Evolutionary conservation across 2,797 vertebrate species (phyloP).

Genomic region (Astyanax mexicanus): DNA sequence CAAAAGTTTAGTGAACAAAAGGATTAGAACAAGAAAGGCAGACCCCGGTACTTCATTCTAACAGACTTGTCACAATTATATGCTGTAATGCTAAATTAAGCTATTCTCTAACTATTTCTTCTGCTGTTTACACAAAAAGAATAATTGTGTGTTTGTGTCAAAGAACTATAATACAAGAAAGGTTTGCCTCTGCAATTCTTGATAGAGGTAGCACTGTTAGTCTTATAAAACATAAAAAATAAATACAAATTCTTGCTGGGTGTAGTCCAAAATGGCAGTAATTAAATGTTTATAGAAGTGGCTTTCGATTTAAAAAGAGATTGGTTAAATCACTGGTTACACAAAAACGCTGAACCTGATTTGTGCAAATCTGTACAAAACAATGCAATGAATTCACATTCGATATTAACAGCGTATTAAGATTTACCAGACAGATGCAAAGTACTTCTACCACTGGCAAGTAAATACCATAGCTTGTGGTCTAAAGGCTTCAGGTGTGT

Average conservation of each 20-base stretch:
- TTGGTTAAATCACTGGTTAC: not conserved
- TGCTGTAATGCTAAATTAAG: too few species aligned
- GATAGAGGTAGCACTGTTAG: not conserved
- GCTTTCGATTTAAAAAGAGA: not conserved
- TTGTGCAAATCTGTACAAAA: not conserved
- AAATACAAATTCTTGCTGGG: not conserved
- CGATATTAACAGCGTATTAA: not conserved
- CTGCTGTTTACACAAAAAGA: not conserved
- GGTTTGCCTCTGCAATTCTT: not conserved
- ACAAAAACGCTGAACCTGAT: not conserved
- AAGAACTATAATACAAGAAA: not conserved
- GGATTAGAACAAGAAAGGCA: not conserved
- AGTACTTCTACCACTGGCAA: not conserved
- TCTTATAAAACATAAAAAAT: not conserved
- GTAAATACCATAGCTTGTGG: slow-evolving; percentile 6
- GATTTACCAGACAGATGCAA: not conserved
- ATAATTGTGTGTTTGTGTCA: not conserved
- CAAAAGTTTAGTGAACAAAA: not conserved
- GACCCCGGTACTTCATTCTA: not conserved
- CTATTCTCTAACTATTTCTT: not conserved
- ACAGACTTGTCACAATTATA: not conserved
- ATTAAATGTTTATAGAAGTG: not conserved
- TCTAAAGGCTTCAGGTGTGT: not conserved
- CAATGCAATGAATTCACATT: not conserved
- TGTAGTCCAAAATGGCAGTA: not conserved